Conservation (phyloP, 2,888 invertebrate genomes). For the Rotaria socialis region DNA sequence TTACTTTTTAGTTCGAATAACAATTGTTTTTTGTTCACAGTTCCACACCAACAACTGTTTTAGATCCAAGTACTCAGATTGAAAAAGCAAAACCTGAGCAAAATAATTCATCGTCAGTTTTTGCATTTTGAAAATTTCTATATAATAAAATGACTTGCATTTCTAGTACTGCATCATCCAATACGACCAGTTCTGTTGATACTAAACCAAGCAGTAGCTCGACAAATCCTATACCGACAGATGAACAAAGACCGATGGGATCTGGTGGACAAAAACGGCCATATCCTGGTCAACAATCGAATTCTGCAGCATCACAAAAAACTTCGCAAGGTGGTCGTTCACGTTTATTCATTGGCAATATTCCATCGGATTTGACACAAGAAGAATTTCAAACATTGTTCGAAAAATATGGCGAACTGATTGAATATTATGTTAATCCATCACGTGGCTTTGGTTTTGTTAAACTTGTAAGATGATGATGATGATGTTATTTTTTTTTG, state of each 20-base stretch:
- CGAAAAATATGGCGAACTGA: slow-evolving; percentile 79
- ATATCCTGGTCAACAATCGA: background rate
- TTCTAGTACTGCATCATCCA: background rate
- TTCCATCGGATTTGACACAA: slow-evolving; percentile 80
- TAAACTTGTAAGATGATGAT: slow-evolving; percentile 66
- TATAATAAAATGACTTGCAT: background rate
- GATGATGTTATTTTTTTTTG: slow-evolving; percentile 52
- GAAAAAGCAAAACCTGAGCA: background rate
- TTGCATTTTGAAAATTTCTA: background rate
- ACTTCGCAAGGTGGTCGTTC: slow-evolving; percentile 68
- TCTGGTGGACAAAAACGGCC: background rate
- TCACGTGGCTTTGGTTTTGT: slow-evolving; percentile 95
- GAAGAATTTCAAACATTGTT: slow-evolving; percentile 82
- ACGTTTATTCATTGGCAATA: slow-evolving; percentile 87
- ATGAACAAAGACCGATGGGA: background rate
- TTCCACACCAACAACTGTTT: background rate
- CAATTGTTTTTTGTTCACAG: no score
- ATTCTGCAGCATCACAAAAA: background rate
- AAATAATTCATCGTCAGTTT: background rate
- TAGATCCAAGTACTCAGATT: background rate
- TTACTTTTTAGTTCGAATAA: no score
- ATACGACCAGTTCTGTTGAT: background rate
- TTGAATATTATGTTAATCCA: slow-evolving; percentile 87
- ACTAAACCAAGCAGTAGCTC: background rate
- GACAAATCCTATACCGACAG: background rate